Conservation (phyloP, 2,888 invertebrate genomes). For the Perizoma affinitatum region DNA sequence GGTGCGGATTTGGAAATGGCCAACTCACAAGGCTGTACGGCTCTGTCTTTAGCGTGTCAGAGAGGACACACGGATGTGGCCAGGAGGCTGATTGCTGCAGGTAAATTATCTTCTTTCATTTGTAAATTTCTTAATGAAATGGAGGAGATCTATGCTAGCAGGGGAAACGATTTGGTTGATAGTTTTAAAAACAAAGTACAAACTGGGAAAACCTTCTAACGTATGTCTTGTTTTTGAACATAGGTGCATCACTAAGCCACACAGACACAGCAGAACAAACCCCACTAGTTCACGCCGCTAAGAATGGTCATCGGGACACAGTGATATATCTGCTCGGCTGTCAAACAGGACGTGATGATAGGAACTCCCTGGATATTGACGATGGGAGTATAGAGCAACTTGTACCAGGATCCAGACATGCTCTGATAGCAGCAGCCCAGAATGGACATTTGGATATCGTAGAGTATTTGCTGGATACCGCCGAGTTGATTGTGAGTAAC, state of each 20-base stretch:
- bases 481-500: conserved; percentile 89
- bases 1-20: conserved; percentile 94
- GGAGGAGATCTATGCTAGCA: no score
- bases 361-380: conserved; percentile 83
- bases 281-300: conserved; percentile 95
- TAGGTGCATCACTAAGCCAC: conserved; percentile 89
- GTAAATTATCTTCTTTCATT: conserved; percentile 56
- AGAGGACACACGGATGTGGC: conserved; percentile 95
- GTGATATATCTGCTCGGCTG: conserved; percentile 95
- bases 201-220: no score
- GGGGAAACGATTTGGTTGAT: no score
- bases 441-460: conserved; percentile 94
- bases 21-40: conserved; percentile 94
- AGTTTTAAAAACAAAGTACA: no score
- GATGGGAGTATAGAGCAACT: conserved; percentile 85
- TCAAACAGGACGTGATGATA: conserved; percentile 84
- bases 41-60: conserved; percentile 93
- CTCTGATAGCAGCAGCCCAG: conserved; percentile 93
- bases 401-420: conserved; percentile 93
- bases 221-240: neutral
- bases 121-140: no score
- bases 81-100: conserved; percentile 88
- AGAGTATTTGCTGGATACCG: conserved; percentile 94
- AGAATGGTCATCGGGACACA: conserved; percentile 93
- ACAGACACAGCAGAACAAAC: conserved; percentile 93